phyloP scores from a whole-genome alignment of 2,888 invertebrate species.

The Aphidoletes aphidimyza region DNA sequence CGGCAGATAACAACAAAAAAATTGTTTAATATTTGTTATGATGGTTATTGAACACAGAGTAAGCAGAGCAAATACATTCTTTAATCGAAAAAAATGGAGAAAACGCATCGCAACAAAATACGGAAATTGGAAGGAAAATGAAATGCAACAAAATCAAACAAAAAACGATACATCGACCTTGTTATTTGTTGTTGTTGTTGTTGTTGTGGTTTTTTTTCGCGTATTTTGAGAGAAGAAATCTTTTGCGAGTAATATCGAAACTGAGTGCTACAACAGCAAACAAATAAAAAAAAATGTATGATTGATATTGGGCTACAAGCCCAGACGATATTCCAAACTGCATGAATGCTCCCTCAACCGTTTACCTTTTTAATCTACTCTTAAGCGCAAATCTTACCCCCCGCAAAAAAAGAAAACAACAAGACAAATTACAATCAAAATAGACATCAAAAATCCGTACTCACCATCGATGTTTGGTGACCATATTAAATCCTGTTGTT shows the following conservation, averaged over 20 bases:
- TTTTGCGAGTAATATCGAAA: background rate
- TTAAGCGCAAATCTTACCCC: background rate
- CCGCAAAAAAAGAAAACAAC: background rate
- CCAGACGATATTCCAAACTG: constrained; percentile 7
- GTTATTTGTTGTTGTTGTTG: too few relatives aligned
- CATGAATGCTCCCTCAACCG: constrained; percentile 33
- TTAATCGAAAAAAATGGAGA: constrained; percentile 2
- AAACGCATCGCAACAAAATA: constrained; percentile 28
- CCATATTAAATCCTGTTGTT: constrained; percentile 62
- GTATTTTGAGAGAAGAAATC: constrained; percentile 15
- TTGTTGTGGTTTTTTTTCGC: too few relatives aligned
- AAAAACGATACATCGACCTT: constrained; percentile 51
- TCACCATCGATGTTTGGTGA: constrained; percentile 53
- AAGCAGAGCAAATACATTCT: constrained; percentile 51
- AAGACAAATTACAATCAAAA: background rate
- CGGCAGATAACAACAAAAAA: background rate
- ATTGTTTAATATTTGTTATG: constrained; percentile 14
- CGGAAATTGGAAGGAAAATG: constrained; percentile 44
- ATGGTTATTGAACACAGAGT: constrained; percentile 43
- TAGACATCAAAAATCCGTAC: background rate
- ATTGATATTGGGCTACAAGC: constrained; percentile 12
- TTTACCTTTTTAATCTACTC: background rate
- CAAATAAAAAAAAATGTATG: background rate
- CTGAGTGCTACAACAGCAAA: background rate
- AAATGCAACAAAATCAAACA: constrained; percentile 27